Evolutionary conservation across 2,888 invertebrate species (phyloP), one percentile per base, ranked within the genome.

Genomic region (Smittia aterrima): DNA sequence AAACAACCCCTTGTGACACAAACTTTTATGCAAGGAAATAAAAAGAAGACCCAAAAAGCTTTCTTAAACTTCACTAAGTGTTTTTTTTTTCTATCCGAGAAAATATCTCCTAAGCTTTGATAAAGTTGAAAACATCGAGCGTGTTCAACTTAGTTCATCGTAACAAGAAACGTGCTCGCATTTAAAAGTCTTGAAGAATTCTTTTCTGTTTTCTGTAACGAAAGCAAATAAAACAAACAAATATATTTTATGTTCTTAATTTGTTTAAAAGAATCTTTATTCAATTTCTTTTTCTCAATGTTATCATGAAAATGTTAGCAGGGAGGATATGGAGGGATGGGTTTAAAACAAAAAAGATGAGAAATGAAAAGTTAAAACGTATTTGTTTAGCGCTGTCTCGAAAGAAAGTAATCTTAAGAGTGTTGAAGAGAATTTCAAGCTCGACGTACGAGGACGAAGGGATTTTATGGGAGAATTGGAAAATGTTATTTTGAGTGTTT

Each of bases 211-310:
- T 9, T 4, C 18, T 53, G n/a, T 53, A 16, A 53, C 18, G 53
- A 53, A 53, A 16, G n/a, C 53, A 53, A 53, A 53, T n/a, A 53
- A 53, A 53, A 18, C 53, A 16, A 18, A 13, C n/a, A 53, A 53
- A 53, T 53, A 53, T 16, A 53, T 53, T 53, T n/a, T 53, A 53
- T 53, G 53, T 16, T 16, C 18, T 53, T 53, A 53, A 53, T 53
- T 53, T 53, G n/a, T 53, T 18, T 4, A 7, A 6, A 6, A 53
- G 40, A 53, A 53, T 53, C 18, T 53, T 53, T 53, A 53, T 53
- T 53, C 18, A n/a, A 16, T 53, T 18, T 53, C 53, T 53, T 53
- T 53, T 53, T 13, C 11, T 16, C 53, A 32, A n/a, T n/a, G 32
- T 32, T 32, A 6, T 32, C 32, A 32, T 16, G n/a, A 53, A 16